A percentile compares a stretch with the other conserved stretches of the same genome.
Evolutionary conservation across 2,888 invertebrate genomes (phyloP).

Genomic region (Morinoia aosen): DNA sequence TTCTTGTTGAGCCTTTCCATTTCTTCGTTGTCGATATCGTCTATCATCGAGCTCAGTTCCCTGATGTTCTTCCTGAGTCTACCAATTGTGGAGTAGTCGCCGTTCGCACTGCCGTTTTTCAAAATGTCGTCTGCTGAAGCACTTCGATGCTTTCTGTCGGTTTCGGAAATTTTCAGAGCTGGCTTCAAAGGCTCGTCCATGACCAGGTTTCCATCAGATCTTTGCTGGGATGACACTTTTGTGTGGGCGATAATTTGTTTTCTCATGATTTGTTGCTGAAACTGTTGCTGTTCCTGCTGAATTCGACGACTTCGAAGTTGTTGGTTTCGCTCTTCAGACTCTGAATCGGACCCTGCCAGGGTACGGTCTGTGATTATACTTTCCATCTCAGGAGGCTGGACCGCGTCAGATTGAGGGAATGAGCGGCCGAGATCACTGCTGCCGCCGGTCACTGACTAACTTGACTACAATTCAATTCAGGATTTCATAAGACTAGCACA

Average conservation of each 20-base stretch:
- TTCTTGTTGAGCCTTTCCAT: constrained; percentile 38
- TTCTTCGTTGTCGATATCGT: constrained; percentile 65
- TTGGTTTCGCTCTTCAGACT: background rate
- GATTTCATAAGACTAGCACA: background rate
- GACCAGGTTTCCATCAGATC: constrained; percentile 7
- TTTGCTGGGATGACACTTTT: constrained; percentile 28
- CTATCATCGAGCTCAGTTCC: constrained; percentile 67
- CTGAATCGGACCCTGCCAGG: background rate
- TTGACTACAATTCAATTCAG: background rate
- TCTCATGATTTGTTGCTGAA: background rate
- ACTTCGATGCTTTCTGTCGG: constrained; percentile 5
- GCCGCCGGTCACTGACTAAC: background rate
- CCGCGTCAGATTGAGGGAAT: background rate
- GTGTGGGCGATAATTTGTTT: constrained; percentile 20
- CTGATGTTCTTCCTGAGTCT: constrained; percentile 68
- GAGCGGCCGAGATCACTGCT: background rate
- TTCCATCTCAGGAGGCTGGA: background rate
- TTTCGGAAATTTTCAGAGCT: background rate
- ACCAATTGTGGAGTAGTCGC: constrained; percentile 63
- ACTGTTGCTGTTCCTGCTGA: background rate
- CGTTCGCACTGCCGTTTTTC: constrained; percentile 45
- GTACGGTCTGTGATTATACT: background rate
- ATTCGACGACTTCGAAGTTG: background rate
- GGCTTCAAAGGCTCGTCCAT: background rate
- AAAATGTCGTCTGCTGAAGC: constrained; percentile 36